Base-by-base conservation (phyloP, 2,797 vertebrate species). In the Gallinago stenura region DNA sequence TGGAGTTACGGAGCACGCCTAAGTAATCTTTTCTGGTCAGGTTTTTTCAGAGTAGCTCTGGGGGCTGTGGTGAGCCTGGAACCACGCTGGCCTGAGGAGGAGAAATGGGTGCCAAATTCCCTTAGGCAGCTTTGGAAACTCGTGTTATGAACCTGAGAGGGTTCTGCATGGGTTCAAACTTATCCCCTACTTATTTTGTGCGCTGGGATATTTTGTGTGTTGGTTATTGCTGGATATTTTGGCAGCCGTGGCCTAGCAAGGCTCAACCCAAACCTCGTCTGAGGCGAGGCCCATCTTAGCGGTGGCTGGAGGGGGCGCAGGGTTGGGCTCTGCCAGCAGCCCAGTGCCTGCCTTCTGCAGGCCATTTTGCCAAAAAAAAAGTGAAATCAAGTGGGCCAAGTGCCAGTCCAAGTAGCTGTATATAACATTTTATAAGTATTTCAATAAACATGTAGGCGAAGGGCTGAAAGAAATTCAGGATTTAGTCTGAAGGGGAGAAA, bases 241-340 rank as follows among this genome's bases (percentile, higher is more conserved):
- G 5, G 53, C 53, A 65, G 41, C 48, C 6, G 2, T 3, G 7
- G 28, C 71, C 51, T 20, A 25, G 15, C 14, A 14, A 61, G n/a
- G 28, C 37, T 71, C 35, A 17, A 60, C 45, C 9, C n/a, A 39
- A 35, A 18, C 25, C 0, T 0, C 15, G 0, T 12, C 33, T 7
- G 31, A 33, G 57, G 41, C 0, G 10, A 17, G 56, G 28, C 13
- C 12, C 25, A 2, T 25, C 57, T 33, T 17, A 1, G 43, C 0
- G 1, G 39, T 19, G 31, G 39, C 21, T 14, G 31, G 39, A 50
- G 17, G 18, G 31, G 3, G 21, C 37, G 2, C 7, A 10, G 83
- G 33, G 58, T 28, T 65, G 39, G 41, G 43, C 22, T 62, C 75
- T 2, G 6, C 31, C 33, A 15, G n/a, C 0, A 1, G 26, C 28